Evolutionary conservation across 2,797 vertebrate species (phyloP).

Genomic region (Eulemur rubriventer): DNA sequence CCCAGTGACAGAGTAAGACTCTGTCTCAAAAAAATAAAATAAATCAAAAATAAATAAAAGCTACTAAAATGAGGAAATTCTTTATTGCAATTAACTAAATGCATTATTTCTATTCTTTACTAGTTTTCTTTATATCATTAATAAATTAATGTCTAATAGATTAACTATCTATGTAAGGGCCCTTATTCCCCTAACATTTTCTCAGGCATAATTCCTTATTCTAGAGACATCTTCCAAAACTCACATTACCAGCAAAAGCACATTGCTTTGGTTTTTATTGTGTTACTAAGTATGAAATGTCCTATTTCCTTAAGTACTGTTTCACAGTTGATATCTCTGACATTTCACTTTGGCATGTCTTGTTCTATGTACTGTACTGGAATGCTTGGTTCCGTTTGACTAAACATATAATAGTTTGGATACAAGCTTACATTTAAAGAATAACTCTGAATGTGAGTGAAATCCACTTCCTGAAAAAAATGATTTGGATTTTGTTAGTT

Average conservation of each 20-base stretch:
- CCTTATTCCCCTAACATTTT: neutral
- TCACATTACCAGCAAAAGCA: neutral
- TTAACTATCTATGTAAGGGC: neutral
- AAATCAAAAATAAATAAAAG: neutral
- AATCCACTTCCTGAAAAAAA: neutral
- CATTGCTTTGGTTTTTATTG: constrained; percentile 40
- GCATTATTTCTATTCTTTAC: neutral
- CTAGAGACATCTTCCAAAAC: neutral
- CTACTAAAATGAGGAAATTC: neutral
- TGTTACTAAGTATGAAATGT: neutral
- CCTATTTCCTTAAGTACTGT: no score
- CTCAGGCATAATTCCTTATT: neutral
- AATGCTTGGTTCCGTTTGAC: neutral
- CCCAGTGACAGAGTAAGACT: no score
- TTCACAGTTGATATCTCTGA: no score
- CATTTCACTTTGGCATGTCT: no score
- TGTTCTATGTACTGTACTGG: neutral
- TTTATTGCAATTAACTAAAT: neutral
- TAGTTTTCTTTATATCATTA: neutral
- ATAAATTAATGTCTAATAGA: constrained; percentile 8
- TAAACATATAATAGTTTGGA: neutral
- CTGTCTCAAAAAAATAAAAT: no score
- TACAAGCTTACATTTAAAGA: neutral
- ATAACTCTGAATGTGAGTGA: neutral
- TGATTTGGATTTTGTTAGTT: neutral